A percentile compares a stretch with the other conserved stretches of the same genome.
phyloP scores from a whole-genome alignment of 2,113 vertebrate species.

The Sphyrna mokarran region DNA sequence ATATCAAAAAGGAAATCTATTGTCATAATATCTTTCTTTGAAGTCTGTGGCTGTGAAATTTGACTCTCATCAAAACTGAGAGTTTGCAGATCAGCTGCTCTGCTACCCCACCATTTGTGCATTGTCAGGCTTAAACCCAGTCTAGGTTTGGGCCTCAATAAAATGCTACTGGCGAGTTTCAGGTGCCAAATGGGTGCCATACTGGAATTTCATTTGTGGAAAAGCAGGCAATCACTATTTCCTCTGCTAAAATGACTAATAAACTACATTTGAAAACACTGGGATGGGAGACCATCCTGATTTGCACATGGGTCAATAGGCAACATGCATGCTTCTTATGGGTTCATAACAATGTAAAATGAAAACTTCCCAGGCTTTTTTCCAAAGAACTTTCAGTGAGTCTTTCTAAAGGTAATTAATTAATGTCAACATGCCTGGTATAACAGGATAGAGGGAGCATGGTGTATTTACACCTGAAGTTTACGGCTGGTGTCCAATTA shows the following conservation, averaged over 20 bases:
- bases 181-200: no score
- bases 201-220: no score
- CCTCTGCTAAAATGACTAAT: no score
- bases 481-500: not conserved
- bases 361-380: not conserved
- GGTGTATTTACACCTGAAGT: not conserved
- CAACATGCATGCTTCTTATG: not conserved
- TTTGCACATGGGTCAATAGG: not conserved
- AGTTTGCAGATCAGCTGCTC: not conserved
- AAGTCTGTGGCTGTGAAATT: not conserved
- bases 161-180: no score
- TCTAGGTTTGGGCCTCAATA: not conserved
- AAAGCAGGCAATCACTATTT: no score
- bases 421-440: not conserved
- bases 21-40: not conserved
- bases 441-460: not conserved
- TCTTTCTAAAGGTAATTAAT: not conserved
- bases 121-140: not conserved
- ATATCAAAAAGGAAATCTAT: not conserved
- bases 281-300: not conserved
- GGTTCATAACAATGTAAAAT: not conserved
- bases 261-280: no score
- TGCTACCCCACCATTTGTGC: not conserved
- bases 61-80: not conserved
- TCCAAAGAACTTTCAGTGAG: not conserved